Conservation (phyloP, 2,797 vertebrate genomes). For the Geotrypetes seraphini region DNA sequence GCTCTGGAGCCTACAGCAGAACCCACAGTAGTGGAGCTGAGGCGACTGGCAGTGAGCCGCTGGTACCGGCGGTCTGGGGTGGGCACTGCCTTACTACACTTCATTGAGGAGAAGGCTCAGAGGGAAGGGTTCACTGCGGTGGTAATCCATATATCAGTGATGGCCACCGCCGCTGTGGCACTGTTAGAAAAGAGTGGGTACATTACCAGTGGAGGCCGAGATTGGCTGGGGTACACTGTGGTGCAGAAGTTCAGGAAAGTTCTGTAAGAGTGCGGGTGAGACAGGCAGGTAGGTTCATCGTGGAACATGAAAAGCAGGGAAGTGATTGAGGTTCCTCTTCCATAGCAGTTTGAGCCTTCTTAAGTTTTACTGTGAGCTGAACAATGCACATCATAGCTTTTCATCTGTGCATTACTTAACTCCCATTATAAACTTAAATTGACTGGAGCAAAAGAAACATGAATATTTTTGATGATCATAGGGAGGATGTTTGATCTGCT, state of each 20-base stretch:
- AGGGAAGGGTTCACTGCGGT: slow-evolving; percentile 47
- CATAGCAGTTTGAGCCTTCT: too few relatives aligned
- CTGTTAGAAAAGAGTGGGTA: slow-evolving; percentile 75
- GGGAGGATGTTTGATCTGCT: too few relatives aligned
- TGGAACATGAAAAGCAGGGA: too few relatives aligned
- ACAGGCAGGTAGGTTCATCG: slow-evolving; percentile 20
- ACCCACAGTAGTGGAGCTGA: slow-evolving; percentile 42
- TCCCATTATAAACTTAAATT: too few relatives aligned
- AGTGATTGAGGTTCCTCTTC: too few relatives aligned
- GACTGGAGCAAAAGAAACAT: too few relatives aligned
- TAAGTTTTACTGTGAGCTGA: too few relatives aligned
- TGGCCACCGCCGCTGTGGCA: slow-evolving; percentile 58
- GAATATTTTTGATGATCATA: too few relatives aligned
- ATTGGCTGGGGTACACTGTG: slow-evolving; percentile 65
- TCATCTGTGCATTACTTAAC: too few relatives aligned
- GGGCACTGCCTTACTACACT: slow-evolving; percentile 60
- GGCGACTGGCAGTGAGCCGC: slow-evolving; percentile 63
- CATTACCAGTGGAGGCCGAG: slow-evolving; percentile 35
- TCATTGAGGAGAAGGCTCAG: slow-evolving; percentile 58
- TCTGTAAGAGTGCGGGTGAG: too few relatives aligned
- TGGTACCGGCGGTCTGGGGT: slow-evolving; percentile 76
- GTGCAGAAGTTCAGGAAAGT: slow-evolving; percentile 77
- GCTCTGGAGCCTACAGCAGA: slow-evolving; percentile 49
- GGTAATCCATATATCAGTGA: slow-evolving; percentile 62
- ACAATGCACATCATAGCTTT: too few relatives aligned